These are phyloP conservation scores for Scartelaos histophorus DNA, from an alignment of 2,113 vertebrate genomes.

Conservation along the genomic window DNA sequence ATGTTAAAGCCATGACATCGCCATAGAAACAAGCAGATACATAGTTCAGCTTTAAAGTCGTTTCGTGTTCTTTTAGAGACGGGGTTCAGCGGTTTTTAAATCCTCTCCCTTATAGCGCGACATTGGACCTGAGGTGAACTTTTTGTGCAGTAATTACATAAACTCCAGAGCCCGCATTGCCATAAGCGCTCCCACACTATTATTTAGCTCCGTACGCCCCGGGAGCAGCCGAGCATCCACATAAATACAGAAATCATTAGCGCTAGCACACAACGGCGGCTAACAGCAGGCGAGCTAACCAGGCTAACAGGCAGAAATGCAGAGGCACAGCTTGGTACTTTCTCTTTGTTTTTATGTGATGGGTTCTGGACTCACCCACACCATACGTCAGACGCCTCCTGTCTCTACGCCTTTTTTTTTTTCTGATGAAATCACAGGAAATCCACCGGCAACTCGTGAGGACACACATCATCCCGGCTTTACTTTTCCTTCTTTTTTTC, in stretches of 20 bases:
- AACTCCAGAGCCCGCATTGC: neutral
- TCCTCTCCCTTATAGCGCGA: too few relatives aligned
- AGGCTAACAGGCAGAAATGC: slow-evolving; percentile 46
- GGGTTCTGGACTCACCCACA: slow-evolving; percentile 62
- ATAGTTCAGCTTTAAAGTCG: neutral
- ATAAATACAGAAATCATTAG: slow-evolving; percentile 31
- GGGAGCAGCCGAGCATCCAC: slow-evolving; percentile 5
- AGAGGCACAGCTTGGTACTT: slow-evolving; percentile 49
- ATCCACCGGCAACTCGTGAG: slow-evolving; percentile 62
- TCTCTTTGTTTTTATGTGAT: slow-evolving; percentile 21
- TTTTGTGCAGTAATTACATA: neutral
- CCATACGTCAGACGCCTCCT: slow-evolving; percentile 57
- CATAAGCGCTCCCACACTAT: neutral
- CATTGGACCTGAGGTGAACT: neutral
- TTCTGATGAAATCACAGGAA: slow-evolving; percentile 77
- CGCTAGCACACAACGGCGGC: slow-evolving; percentile 20
- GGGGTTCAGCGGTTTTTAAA: neutral
- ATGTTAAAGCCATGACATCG: too few relatives aligned
- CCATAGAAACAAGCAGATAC: too few relatives aligned
- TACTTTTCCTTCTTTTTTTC: slow-evolving; percentile 6
- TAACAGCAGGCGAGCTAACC: slow-evolving; percentile 36
- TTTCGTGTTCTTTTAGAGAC: neutral
- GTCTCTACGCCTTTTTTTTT: slow-evolving; percentile 51
- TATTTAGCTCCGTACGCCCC: neutral
- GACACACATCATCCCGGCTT: slow-evolving; percentile 46